These are phyloP conservation scores for Sigmodon hispidus DNA, from an alignment of 2,113 vertebrate species.

Conservation along the genomic window DNA sequence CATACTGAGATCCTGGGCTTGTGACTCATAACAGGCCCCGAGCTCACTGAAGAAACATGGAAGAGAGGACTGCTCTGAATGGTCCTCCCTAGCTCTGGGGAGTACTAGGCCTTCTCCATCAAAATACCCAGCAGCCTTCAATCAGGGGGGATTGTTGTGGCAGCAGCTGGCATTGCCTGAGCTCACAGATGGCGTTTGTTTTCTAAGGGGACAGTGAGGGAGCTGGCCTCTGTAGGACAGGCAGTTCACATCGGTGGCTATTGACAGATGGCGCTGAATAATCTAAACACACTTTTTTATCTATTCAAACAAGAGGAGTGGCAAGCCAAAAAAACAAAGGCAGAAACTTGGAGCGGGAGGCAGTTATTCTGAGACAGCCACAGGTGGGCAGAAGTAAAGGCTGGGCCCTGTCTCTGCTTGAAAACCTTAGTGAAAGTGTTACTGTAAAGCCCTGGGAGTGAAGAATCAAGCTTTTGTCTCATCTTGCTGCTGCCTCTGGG, in stretches of 20 bases:
- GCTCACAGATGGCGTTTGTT: background rate
- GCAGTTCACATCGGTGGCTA: background rate
- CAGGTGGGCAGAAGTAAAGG: conserved; percentile 8
- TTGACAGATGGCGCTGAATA: background rate
- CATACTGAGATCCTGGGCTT: background rate
- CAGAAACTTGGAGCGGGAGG: background rate
- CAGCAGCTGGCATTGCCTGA: background rate
- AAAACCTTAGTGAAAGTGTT: background rate
- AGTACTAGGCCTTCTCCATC: background rate
- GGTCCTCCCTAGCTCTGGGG: background rate
- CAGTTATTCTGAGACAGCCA: conserved; percentile 12
- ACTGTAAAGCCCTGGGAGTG: background rate
- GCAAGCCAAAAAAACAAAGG: background rate
- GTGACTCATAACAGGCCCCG: too few species aligned
- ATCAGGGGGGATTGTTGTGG: background rate
- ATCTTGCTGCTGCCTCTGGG: background rate
- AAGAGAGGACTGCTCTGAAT: background rate
- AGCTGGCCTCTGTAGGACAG: background rate
- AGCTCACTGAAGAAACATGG: background rate
- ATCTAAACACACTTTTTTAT: background rate
- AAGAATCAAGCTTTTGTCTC: background rate
- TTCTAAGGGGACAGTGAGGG: background rate
- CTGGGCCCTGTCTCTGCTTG: background rate
- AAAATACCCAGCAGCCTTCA: background rate
- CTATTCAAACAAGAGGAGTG: conserved; percentile 31